Evolutionary conservation across 2,888 invertebrate genomes (phyloP), one percentile per base, ranked within the genome.

Genomic region (Minunthozetes semirufus): DNA sequence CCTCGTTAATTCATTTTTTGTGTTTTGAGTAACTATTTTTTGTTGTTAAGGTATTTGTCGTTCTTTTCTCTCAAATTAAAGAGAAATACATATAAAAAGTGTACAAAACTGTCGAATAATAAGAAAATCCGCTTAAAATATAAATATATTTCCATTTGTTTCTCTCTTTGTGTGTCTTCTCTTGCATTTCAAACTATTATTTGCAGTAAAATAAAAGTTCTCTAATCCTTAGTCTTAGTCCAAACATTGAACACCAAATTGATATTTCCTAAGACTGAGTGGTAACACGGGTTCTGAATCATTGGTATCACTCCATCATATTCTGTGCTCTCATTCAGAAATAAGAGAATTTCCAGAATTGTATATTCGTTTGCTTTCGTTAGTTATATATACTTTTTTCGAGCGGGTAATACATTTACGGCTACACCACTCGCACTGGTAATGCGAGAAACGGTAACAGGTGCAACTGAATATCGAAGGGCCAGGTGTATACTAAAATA

Each of bases 391-490:
- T 19, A 42, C 3, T 48, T 48, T 4, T 50, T 19, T n/a, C 11
- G 50, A 50, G 19, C 42, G 9, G 42, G 42, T 42, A 42, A 42
- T 42, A 42, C 42, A 42, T 42, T 42, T 6, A 42, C 42, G 42
- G 42, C 42, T 42, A 42, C 42, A 42, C 42, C 42, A 13, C 5
- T 42, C 1, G 42, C 42, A 13, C 8, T 42, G 42, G 42, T 42
- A 42, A 42, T 42, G 13, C 42, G n/a, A 42, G 42, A 19, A 25
- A 61, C 27, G 25, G 61, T 61, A 61, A 61, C 61, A 61, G 61
- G 61, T 61, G 61, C 61, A 61, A 61, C 27, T 27, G 27, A 61
- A 61, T 61, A 29, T 61, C 27, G 15, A 25, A n/a, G 29, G 27
- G 61, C 61, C 61, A 61, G 61, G 61, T 61, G 61, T 29, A 29